phyloP scores from a whole-genome alignment of 2,113 vertebrate species.

The Tichodroma muraria region DNA sequence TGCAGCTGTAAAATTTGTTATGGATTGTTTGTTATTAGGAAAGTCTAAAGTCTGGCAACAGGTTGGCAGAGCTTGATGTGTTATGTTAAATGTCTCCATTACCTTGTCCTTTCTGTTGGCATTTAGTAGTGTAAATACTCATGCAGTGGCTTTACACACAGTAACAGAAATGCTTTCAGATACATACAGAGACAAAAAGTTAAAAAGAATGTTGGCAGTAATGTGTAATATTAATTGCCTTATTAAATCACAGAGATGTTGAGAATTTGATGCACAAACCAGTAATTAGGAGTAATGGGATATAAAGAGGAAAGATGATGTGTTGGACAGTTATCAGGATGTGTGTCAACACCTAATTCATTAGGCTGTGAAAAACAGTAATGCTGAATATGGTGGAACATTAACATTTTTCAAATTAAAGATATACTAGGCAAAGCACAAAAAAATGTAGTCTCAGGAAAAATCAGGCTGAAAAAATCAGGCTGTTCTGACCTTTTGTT shows the following conservation, averaged over 20 bases:
- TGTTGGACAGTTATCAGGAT: not conserved
- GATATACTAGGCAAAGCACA: not conserved
- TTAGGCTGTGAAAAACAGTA: not conserved
- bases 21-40: not conserved
- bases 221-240: not conserved
- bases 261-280: not conserved
- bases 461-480: not conserved
- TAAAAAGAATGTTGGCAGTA: not conserved
- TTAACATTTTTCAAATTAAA: not conserved
- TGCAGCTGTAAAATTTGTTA: not conserved
- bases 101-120: not conserved
- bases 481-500: not conserved
- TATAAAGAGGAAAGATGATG: not conserved
- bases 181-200: not conserved
- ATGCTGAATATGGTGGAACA: not conserved
- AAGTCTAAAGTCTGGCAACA: not conserved
- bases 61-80: not conserved
- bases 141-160: not conserved
- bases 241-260: not conserved
- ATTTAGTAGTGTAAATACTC: not conserved
- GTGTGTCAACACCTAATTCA: not conserved
- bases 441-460: not conserved
- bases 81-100: not conserved
- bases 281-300: not conserved
- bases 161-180: not conserved